Percentiles rank a stretch among this genome's conserved stretches.
phyloP scores from a whole-genome alignment of 2,113 vertebrate genomes.

The Dolichotis patagonum region DNA sequence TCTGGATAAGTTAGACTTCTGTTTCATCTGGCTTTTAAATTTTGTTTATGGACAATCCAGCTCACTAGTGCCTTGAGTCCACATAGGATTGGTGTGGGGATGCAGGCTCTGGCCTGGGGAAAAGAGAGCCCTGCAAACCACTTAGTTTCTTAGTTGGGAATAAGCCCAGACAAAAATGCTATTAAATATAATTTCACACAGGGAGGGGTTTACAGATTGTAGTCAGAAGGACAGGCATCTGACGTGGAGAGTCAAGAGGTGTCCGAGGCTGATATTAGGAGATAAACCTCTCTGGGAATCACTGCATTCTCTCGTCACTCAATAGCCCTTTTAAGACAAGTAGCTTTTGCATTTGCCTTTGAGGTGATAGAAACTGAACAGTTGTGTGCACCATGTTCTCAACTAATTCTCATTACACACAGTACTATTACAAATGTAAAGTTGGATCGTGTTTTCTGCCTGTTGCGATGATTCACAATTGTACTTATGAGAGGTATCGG shows the following conservation, averaged over 20 bases:
- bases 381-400: neutral
- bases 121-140: neutral
- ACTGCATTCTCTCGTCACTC: neutral
- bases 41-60: constrained; percentile 1
- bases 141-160: constrained; percentile 10
- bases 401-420: constrained; percentile 1
- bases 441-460: neutral
- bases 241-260: neutral
- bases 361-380: constrained; percentile 17
- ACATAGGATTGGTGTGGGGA: neutral
- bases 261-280: neutral
- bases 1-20: neutral
- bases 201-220: neutral
- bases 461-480: neutral
- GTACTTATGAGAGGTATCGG: neutral
- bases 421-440: neutral
- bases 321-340: neutral
- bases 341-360: neutral
- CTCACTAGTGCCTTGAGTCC: neutral
- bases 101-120: neutral
- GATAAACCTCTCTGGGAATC: neutral
- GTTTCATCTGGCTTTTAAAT: neutral
- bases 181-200: constrained; percentile 11
- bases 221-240: neutral
- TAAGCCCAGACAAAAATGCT: constrained; percentile 41